These are phyloP conservation scores for Euspilapteryx auroguttella DNA, from an alignment of 2,888 invertebrate species.

Conservation along the genomic window DNA sequence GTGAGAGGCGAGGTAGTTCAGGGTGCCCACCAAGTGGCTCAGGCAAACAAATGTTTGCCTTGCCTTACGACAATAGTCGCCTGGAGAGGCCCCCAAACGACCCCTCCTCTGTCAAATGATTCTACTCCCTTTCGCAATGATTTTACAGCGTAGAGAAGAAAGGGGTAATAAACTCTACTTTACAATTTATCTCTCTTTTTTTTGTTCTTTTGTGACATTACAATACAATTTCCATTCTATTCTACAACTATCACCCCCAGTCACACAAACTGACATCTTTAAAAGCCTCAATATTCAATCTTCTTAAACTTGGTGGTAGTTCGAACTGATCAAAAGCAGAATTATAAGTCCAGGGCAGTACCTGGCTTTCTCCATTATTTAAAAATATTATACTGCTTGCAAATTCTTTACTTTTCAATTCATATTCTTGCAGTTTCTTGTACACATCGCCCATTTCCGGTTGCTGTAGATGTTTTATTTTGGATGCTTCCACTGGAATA, in stretches of 20 bases:
- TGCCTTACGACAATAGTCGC: too few relatives aligned
- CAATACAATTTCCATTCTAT: too few relatives aligned
- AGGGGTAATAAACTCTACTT: too few relatives aligned
- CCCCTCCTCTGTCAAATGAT: too few relatives aligned
- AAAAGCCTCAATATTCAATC: conserved; percentile 56
- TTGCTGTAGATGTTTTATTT: conserved; percentile 12
- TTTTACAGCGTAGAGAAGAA: too few relatives aligned
- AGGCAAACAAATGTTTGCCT: too few relatives aligned
- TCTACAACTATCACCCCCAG: conserved; percentile 64
- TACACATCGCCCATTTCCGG: conserved; percentile 34
- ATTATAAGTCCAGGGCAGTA: conserved; percentile 61
- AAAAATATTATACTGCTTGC: conserved; percentile 17
- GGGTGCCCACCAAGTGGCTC: too few relatives aligned
- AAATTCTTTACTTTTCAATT: conserved; percentile 11
- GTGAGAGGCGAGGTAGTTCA: too few relatives aligned
- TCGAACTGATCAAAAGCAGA: conserved; percentile 34
- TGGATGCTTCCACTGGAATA: conserved; percentile 22
- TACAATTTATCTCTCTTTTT: too few relatives aligned
- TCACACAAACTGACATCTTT: conserved; percentile 39
- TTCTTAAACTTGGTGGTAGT: conserved; percentile 64
- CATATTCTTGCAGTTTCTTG: conserved; percentile 24
- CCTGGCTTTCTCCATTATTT: conserved; percentile 29
- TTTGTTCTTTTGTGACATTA: too few relatives aligned
- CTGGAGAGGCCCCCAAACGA: too few relatives aligned
- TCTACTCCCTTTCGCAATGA: too few relatives aligned